These are phyloP conservation scores for Volucella bombylans DNA, from an alignment of 2,888 invertebrate genomes.

Conservation along the genomic window DNA sequence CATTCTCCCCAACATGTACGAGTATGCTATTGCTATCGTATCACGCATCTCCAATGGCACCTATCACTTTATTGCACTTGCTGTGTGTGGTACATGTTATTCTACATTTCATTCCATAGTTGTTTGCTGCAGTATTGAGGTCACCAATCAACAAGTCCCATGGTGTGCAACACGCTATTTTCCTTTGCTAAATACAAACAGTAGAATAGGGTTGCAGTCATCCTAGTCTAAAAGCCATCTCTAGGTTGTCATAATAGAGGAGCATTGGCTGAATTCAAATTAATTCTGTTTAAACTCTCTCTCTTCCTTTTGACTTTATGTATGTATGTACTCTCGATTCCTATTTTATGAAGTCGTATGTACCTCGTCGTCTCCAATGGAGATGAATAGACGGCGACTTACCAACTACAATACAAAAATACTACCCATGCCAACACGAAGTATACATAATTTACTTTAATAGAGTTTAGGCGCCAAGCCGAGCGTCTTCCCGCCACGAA, in stretches of 20 bases:
- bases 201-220: neutral
- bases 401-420: neutral
- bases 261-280: conserved; percentile 60
- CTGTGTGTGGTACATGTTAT: too few relatives aligned
- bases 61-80: too few relatives aligned
- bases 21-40: too few relatives aligned
- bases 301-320: conserved; percentile 16
- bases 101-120: too few relatives aligned
- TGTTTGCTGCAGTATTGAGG: conserved; percentile 30
- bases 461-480: conserved; percentile 66
- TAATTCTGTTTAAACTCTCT: conserved; percentile 54
- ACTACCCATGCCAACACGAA: conserved; percentile 40
- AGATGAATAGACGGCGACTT: conserved; percentile 3
- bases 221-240: neutral
- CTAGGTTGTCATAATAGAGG: conserved; percentile 14
- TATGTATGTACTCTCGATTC: neutral
- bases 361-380: neutral
- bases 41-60: too few relatives aligned
- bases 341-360: neutral
- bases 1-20: too few relatives aligned
- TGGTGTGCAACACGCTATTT: conserved; percentile 63
- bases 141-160: conserved; percentile 63
- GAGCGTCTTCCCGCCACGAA: too few relatives aligned
- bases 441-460: conserved; percentile 48
- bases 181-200: conserved; percentile 13